Base-by-base conservation (phyloP, 2,797 vertebrate genomes). In the Aphelocoma californica region DNA sequence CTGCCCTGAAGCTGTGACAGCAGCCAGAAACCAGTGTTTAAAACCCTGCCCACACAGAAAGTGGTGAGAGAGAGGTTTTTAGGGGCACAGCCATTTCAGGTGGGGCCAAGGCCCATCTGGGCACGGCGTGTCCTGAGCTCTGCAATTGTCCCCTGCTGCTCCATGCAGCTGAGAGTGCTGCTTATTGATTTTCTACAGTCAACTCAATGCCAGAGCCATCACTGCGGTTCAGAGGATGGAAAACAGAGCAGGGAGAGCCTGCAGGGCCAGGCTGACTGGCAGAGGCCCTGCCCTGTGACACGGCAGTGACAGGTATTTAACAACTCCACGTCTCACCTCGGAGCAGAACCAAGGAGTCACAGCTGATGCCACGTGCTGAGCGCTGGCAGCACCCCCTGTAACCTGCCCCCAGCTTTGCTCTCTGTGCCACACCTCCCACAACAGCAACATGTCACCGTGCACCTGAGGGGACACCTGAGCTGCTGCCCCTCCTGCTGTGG, bases 101-200 rank as follows among this genome's bases (percentile, higher is more conserved):
- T 21, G 48, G 32, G 57, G 26, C 64, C 23, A 62, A 48, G 64
- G 14, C 40, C 58, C 40, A 15, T 40, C 42, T 24, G 48, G 77
- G 29, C 7, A 6, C 7, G 42, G 42, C 42, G 4, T 6, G 47
- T 53, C 70, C 88, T 20, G 32, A 86, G 65, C 58, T 60, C 65
- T 94, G 64, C 53, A 44, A 38, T 60, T 62, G 57, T 40, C 75
- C 66, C 71, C 75, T 72, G 62, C 38, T 0, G 10, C 72, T 83
- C 34, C 64, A 45, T 7, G 19, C 65, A 83, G 54, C 56, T 84
- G 32, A 36, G 14, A 83, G 26, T 28, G 60, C 29, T 92, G 78
- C 47, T 42, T 19, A 88, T 73, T 62, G 92, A 75, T 91, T 81
- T 89, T 34, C 72, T 81, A 10, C 66, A 78, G 34, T 14, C 77